These are phyloP conservation scores for Corythaeola cristata DNA, from an alignment of 2,113 vertebrate genomes.

Conservation along the genomic window DNA sequence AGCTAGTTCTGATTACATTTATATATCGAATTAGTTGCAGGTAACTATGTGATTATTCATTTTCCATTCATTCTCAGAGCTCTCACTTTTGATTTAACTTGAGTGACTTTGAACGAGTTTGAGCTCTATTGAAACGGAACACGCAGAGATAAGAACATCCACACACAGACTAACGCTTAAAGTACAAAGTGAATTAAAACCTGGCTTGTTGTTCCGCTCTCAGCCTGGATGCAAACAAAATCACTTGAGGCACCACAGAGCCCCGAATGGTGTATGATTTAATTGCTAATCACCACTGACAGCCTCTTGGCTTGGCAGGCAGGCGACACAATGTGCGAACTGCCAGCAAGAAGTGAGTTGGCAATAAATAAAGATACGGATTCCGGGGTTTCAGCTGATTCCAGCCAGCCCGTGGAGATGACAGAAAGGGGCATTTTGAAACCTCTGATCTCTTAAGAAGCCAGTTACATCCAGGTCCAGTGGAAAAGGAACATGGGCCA, in stretches of 20 bases:
- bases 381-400: not conserved
- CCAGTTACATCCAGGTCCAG: not conserved
- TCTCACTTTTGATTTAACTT: constrained; percentile 6
- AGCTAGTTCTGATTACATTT: not conserved
- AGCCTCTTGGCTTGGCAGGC: not conserved
- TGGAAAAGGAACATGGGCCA: not conserved
- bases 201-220: not conserved
- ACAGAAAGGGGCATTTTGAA: not conserved
- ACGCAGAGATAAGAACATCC: not conserved
- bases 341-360: not conserved
- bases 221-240: not conserved
- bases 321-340: not conserved
- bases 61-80: not conserved
- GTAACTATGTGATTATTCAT: not conserved
- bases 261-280: not conserved
- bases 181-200: not conserved
- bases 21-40: not conserved
- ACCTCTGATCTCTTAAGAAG: not conserved
- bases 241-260: not conserved
- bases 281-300: constrained; percentile 19
- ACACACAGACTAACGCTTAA: not conserved
- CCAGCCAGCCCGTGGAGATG: not conserved
- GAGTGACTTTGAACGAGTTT: not conserved
- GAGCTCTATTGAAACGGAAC: not conserved
- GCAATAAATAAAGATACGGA: constrained; percentile 9